Percentiles rank a stretch among this genome's conserved stretches.
Evolutionary conservation across 1,140 invertebrate genomes (phyloP).

Genomic region (Tetramorium parvispinum): DNA sequence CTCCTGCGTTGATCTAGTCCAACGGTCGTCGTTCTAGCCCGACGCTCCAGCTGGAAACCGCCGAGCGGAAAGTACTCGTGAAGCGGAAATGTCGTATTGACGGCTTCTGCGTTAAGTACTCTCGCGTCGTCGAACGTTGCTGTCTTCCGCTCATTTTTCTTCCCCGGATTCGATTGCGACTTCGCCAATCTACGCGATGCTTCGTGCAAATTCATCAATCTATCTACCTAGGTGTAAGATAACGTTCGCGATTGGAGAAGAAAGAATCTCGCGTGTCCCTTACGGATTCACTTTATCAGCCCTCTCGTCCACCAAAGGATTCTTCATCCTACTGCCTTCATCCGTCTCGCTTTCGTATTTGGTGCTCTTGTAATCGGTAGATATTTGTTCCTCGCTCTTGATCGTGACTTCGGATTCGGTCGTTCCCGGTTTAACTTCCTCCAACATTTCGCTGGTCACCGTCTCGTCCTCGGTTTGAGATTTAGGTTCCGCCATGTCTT

Average conservation of each 20-base stretch:
- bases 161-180: constrained; percentile 55
- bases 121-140: constrained; percentile 41
- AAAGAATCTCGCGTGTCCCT: constrained; percentile 26
- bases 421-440: not conserved
- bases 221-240: not conserved
- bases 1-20: constrained; percentile 55
- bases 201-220: constrained; percentile 14
- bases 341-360: not conserved
- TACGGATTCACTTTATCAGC: constrained; percentile 71
- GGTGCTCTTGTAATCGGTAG: not conserved
- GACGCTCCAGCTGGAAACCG: constrained; percentile 65
- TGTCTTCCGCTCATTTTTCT: constrained; percentile 63
- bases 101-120: constrained; percentile 60
- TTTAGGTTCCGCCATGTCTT: constrained; percentile 24
- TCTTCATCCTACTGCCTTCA: not conserved
- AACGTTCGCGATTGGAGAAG: not conserved
- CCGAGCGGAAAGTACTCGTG: constrained; percentile 68
- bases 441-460: not conserved
- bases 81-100: constrained; percentile 48
- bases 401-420: not conserved
- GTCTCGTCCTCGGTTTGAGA: constrained; percentile 1
- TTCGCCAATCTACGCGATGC: constrained; percentile 65
- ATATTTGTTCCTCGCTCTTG: not conserved
- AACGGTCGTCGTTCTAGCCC: constrained; percentile 57
- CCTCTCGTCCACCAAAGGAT: constrained; percentile 35